Percentiles rank a stretch among this genome's conserved stretches.
phyloP scores from a whole-genome alignment of 2,797 vertebrate genomes.

The Sphenopsis melanotis region DNA sequence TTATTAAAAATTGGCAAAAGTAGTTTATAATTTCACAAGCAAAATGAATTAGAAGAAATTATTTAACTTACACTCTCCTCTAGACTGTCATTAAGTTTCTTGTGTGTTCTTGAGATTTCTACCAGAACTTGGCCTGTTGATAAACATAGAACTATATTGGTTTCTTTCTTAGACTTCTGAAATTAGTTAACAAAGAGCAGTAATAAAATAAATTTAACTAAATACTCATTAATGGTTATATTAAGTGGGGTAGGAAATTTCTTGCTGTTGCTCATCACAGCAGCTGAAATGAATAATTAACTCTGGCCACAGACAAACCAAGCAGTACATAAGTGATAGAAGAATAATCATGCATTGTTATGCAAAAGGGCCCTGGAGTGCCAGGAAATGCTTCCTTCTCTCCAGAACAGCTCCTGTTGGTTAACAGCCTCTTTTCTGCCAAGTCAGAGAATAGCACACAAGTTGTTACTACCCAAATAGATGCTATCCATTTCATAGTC shows the following conservation, averaged over 20 bases:
- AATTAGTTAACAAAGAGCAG: neutral
- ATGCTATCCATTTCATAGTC: neutral
- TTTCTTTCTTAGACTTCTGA: neutral
- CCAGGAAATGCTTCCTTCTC: slow-evolving; percentile 14
- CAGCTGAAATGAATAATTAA: neutral
- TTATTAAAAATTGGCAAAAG: neutral
- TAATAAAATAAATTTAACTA: neutral
- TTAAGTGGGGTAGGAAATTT: neutral
- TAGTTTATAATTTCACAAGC: neutral
- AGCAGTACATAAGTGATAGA: neutral
- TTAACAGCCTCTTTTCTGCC: neutral
- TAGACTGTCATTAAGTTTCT: slow-evolving; percentile 85
- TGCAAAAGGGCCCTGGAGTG: neutral
- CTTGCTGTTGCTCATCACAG: neutral
- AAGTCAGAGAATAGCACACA: neutral
- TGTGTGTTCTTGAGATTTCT: slow-evolving; percentile 91
- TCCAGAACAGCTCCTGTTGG: neutral
- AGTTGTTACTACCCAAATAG: neutral
- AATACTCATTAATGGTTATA: neutral
- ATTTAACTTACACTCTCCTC: slow-evolving; percentile 90
- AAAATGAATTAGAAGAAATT: neutral
- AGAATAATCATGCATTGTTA: neutral
- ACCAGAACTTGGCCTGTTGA: slow-evolving; percentile 87
- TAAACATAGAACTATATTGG: slow-evolving; percentile 37
- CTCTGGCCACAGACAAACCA: neutral